Base-by-base conservation (phyloP, 2,888 invertebrate genomes). In the Geotrupes spiniger region DNA sequence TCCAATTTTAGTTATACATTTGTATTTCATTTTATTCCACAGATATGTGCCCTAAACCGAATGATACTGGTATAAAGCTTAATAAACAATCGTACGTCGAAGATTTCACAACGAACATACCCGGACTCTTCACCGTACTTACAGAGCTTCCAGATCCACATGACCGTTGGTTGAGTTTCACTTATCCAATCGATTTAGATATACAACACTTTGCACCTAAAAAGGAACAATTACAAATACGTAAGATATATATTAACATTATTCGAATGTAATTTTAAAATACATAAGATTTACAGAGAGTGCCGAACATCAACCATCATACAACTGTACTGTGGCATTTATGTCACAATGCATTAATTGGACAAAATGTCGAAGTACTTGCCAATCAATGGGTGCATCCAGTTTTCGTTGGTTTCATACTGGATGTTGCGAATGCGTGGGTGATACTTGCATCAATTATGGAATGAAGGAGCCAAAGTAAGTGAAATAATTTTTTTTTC, bases 331-430 rank as follows among this genome's bases (percentile, higher is more conserved):
- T 0, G 93, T 94, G 4, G 89, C 91, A 1, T 95, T 87, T 74
- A 84, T 92, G 84, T 84, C 89, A 25, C 85, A 91, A 65, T 95
- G 95, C 70, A 87, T 88, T 78, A 89, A 92, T 1, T 83, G 87
- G 78, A 85, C 86, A 70, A 93, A 93, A 70, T 96, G 95, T 69
- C 84, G 84, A 59, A 82, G 82, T 39, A 84, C 86, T 15, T 95
- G 95, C 68, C 78, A 79, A 57, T 86, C 88, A 8, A 90, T 91
- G 86, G 91, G 91, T 26, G 84, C 92, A 1, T 81, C 85, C 40
- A 86, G 85, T 64, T 92, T 79, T 76, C 84, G 94, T 63, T 94
- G 94, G 93, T 94, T 94, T 74, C 92, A 93, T 71, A 90, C 93
- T 66, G 94, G 93, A 1, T 95, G 95, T 69, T 95, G 95, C 70